Base-by-base conservation (phyloP, 1,140 invertebrate genomes). In the Planococcus citri region DNA sequence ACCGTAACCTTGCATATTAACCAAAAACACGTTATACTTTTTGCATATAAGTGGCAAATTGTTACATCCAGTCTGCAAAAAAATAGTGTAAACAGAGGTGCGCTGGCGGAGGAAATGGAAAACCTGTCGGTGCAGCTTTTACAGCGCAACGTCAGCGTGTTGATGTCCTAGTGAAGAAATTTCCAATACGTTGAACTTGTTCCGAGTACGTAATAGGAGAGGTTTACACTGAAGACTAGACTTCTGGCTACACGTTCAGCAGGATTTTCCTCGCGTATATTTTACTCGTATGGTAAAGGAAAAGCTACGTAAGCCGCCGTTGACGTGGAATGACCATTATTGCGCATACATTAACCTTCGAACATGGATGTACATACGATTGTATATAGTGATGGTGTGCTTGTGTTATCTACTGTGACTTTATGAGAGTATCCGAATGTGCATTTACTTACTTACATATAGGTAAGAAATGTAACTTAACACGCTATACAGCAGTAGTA, bases 311-410 rank as follows among this genome's bases (percentile, higher is more conserved):
- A n/a, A 51, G 41, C 17, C 41, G 41, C 41, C 29, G 29, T 33
- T 33, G 29, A 12, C 12, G 29, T 33, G 29, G 29, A 33, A 33
- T 33, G 41, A 17, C 17, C n/a, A 51, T 51, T 51, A 51, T 51
- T 51, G 41, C 41, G 41, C 41, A 51, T 51, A 51, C 41, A 51
- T 51, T 51, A 51, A 51, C 41, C 41, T 51, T 51, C 41, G 41
- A 51, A n/a, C n/a, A n/a, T n/a, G n/a, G 41, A 17, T 12, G 29
- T 33, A 51, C 17, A 51, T 51, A 37, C 33, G 33, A 8, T n/a
- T n/a, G n/a, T n/a, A n/a, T n/a, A n/a, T n/a, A n/a, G n/a, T n/a
- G n/a, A n/a, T n/a, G n/a, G 29, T 33, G 29, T 33, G 29, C 12
- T 33, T 33, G 29, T 33, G 12, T 33, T 33, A 33, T 33, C n/a